phyloP scores from a whole-genome alignment of 2,888 invertebrate species.

The Drosophila leonis region DNA sequence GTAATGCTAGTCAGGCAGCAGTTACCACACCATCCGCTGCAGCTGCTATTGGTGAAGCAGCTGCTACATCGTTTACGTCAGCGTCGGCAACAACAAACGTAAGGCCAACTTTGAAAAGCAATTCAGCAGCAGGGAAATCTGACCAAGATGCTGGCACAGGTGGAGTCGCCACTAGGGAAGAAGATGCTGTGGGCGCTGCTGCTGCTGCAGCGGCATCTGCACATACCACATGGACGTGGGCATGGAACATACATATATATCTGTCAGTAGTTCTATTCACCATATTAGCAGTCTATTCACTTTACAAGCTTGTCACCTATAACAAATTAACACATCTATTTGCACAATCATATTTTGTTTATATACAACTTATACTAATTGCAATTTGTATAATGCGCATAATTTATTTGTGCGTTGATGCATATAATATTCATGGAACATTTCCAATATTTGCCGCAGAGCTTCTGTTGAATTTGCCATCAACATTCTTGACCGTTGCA shows the following conservation, averaged over 20 bases:
- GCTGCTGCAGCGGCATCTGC: slow-evolving; percentile 67
- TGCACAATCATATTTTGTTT: slow-evolving; percentile 94
- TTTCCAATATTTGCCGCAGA: slow-evolving; percentile 92
- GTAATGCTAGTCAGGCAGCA: slow-evolving; percentile 21
- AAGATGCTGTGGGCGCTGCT: neutral
- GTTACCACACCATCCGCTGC: slow-evolving; percentile 77
- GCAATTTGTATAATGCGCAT: slow-evolving; percentile 93
- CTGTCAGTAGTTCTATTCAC: slow-evolving; percentile 94
- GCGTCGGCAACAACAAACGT: slow-evolving; percentile 83
- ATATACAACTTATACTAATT: slow-evolving; percentile 93
- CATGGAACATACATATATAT: slow-evolving; percentile 97
- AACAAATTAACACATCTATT: slow-evolving; percentile 94
- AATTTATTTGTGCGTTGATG: slow-evolving; percentile 95
- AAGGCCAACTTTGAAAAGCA: slow-evolving; percentile 22
- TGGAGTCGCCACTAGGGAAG: slow-evolving; percentile 48
- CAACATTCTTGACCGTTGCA: slow-evolving; percentile 94
- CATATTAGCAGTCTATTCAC: slow-evolving; percentile 92
- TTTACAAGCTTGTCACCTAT: slow-evolving; percentile 94
- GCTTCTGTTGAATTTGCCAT: slow-evolving; percentile 93
- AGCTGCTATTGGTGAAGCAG: slow-evolving; percentile 69
- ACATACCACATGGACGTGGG: slow-evolving; percentile 90
- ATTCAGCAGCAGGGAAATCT: slow-evolving; percentile 9
- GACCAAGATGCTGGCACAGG: slow-evolving; percentile 13
- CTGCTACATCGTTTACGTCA: slow-evolving; percentile 57
- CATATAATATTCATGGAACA: slow-evolving; percentile 94